Evolutionary conservation across 2,113 vertebrate species (phyloP).

Genomic region (Pungitius pungitius): DNA sequence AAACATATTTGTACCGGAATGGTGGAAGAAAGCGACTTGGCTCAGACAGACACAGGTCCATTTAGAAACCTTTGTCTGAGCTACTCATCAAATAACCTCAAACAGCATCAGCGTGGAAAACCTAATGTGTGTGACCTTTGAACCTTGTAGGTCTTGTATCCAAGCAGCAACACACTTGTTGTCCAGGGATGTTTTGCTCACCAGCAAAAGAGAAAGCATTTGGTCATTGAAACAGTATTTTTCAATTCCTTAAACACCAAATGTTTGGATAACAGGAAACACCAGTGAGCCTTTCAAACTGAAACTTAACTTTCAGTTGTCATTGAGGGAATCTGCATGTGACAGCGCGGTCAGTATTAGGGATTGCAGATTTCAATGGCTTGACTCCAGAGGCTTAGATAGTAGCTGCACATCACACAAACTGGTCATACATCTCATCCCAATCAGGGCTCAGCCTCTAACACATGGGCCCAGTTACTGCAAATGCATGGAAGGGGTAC

Average conservation of each 20-base stretch:
- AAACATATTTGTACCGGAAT: slow-evolving; percentile 25
- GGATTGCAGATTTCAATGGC: slow-evolving; percentile 19
- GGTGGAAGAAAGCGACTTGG: not conserved
- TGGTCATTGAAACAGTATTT: slow-evolving; percentile 38
- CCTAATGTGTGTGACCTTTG: not conserved
- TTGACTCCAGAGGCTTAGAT: slow-evolving; percentile 43
- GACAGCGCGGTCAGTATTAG: not conserved
- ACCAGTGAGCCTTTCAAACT: slow-evolving; percentile 11
- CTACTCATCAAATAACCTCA: not conserved
- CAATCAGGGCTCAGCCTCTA: not conserved
- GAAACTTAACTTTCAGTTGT: not conserved
- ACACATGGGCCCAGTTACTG: slow-evolving; percentile 19
- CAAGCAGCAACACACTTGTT: not conserved
- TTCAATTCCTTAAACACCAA: slow-evolving; percentile 11
- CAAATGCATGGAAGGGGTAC: not conserved
- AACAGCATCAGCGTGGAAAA: not conserved
- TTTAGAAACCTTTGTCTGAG: not conserved
- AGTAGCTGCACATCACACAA: slow-evolving; percentile 30
- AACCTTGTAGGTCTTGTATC: not conserved
- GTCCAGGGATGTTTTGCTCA: not conserved
- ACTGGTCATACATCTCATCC: slow-evolving; percentile 8
- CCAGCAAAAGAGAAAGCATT: slow-evolving; percentile 20
- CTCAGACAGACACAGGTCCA: not conserved
- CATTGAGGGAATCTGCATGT: not conserved
- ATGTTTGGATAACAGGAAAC: slow-evolving; percentile 17